These are phyloP conservation scores for Chloebia gouldiae DNA, from an alignment of 2,113 vertebrate species.

Conservation along the genomic window DNA sequence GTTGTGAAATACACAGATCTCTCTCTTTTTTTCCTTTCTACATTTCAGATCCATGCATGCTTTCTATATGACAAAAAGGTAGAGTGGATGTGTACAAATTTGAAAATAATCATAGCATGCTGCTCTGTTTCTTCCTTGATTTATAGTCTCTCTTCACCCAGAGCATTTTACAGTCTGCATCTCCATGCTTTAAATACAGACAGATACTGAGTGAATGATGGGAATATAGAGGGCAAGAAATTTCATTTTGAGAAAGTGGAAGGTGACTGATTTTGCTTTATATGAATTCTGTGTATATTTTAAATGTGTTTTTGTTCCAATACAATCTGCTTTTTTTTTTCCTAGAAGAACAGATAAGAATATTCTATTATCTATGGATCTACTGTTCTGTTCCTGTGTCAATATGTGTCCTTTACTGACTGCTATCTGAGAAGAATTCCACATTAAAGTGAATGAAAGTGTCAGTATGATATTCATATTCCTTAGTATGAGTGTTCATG, in stretches of 20 bases:
- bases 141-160: neutral
- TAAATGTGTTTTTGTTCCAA: neutral
- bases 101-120: neutral
- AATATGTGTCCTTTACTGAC: neutral
- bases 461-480: neutral
- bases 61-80: neutral
- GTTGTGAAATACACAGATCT: neutral
- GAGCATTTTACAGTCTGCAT: neutral
- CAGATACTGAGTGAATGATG: neutral
- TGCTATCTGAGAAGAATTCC: neutral
- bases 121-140: neutral
- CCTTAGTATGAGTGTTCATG: neutral
- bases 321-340: neutral
- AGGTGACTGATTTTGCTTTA: neutral
- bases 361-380: neutral
- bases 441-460: neutral
- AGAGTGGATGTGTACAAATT: neutral
- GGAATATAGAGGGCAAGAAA: neutral
- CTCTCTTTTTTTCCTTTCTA: neutral
- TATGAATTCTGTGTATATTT: fast-evolving
- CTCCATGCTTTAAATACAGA: neutral
- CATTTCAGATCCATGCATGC: neutral
- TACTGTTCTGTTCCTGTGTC: neutral
- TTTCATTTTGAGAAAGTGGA: neutral
- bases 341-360: neutral